Percentiles rank a stretch among this genome's conserved stretches.
Evolutionary conservation across 1,140 invertebrate species (phyloP).

Genomic region (Dryas iulia): DNA sequence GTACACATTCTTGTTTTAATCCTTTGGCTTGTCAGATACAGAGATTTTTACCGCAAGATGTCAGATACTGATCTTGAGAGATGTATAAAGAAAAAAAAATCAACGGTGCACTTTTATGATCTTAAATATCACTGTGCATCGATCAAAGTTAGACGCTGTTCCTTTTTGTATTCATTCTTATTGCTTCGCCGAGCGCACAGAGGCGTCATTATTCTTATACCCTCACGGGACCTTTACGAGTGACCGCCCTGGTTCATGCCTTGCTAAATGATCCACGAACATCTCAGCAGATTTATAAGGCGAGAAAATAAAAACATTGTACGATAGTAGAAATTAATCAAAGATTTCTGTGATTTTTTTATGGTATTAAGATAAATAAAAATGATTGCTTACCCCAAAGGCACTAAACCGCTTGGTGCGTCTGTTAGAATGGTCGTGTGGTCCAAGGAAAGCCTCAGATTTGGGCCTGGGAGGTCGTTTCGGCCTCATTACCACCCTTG

Average conservation of each 20-base stretch:
- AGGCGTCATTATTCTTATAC: constrained; percentile 25
- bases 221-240: constrained; percentile 27
- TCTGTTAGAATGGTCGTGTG: constrained; percentile 81
- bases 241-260: constrained; percentile 17
- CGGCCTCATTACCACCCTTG: constrained; percentile 91
- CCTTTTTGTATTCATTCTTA: constrained; percentile 26
- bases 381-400: constrained; percentile 89
- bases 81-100: background rate
- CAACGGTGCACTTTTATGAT: constrained; percentile 17
- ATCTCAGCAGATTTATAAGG: constrained; percentile 10
- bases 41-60: background rate
- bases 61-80: background rate
- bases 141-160: constrained; percentile 11
- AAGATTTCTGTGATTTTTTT: background rate
- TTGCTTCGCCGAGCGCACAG: constrained; percentile 19
- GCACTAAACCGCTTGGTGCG: constrained; percentile 94
- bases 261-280: constrained; percentile 26
- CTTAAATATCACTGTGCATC: constrained; percentile 20
- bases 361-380: background rate
- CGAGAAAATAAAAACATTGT: background rate
- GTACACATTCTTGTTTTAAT: background rate
- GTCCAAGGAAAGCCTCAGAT: constrained; percentile 91
- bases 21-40: background rate
- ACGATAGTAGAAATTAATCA: background rate
- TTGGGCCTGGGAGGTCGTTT: constrained; percentile 93